Conservation (phyloP, 1,140 invertebrate genomes). For the Lasaia peninsularis region DNA sequence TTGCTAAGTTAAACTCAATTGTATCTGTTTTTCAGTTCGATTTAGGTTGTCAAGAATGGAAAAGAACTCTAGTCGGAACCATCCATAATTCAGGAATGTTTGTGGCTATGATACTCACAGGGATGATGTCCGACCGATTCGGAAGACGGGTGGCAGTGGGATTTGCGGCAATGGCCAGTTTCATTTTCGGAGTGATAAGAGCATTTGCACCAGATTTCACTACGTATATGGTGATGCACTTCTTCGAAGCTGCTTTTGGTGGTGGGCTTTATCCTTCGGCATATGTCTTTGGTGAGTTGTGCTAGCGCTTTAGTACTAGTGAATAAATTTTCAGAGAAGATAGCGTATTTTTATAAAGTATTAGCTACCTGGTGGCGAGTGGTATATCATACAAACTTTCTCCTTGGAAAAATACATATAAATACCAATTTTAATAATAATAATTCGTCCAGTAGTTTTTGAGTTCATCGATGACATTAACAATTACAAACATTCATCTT, state of each 20-base stretch:
- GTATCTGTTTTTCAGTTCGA: constrained; percentile 60
- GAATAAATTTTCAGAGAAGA: too few species aligned
- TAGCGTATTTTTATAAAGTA: too few species aligned
- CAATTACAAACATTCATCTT: too few species aligned
- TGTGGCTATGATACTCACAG: constrained; percentile 82
- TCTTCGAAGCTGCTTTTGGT: constrained; percentile 71
- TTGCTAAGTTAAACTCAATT: too few species aligned
- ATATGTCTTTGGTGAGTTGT: constrained; percentile 72
- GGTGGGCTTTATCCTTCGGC: constrained; percentile 77
- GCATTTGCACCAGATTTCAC: constrained; percentile 77
- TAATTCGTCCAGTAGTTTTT: too few species aligned
- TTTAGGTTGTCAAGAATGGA: constrained; percentile 81
- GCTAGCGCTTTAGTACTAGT: too few species aligned
- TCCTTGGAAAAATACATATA: too few species aligned
- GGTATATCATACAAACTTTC: too few species aligned
- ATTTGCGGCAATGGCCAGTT: constrained; percentile 38
- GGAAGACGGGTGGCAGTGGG: constrained; percentile 56
- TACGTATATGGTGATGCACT: constrained; percentile 75
- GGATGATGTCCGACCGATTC: constrained; percentile 82
- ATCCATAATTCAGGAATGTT: constrained; percentile 86
- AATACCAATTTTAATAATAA: too few species aligned
- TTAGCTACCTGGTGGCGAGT: too few species aligned
- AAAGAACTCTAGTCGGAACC: constrained; percentile 83
- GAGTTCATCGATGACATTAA: too few species aligned
- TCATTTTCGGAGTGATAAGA: constrained; percentile 72